Percentiles rank a stretch among this genome's conserved stretches.
Evolutionary conservation across 2,888 invertebrate genomes (phyloP).

Genomic region (Drosophila koepferae): DNA sequence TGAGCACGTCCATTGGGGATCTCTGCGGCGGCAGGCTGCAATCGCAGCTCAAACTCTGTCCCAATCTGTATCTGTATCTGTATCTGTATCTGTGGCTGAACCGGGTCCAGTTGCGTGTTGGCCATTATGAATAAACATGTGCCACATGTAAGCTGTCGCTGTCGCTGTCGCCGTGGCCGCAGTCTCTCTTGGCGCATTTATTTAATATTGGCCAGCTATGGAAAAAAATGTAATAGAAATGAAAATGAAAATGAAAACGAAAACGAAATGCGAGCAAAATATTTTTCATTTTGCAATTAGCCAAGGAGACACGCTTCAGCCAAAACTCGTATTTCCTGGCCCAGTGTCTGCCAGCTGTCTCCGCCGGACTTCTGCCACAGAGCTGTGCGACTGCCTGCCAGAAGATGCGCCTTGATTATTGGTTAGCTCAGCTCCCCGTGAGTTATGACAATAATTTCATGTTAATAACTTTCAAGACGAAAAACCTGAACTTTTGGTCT

Average conservation of each 20-base stretch:
- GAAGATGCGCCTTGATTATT: conserved; percentile 51
- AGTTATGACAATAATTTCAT: conserved; percentile 67
- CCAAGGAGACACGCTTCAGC: conserved; percentile 65
- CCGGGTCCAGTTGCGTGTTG: conserved; percentile 52
- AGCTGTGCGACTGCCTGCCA: conserved; percentile 16
- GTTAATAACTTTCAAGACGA: conserved; percentile 37
- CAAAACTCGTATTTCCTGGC: conserved; percentile 59
- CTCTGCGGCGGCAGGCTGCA: conserved; percentile 26
- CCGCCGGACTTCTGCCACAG: conserved; percentile 11
- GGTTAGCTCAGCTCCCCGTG: conserved; percentile 31
- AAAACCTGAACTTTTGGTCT: conserved; percentile 50
- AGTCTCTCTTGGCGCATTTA: conserved; percentile 25
- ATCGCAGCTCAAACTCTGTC: not conserved
- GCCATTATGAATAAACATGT: conserved; percentile 74
- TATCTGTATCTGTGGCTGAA: not conserved
- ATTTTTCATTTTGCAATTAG: conserved; percentile 67
- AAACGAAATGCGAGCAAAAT: conserved; percentile 50
- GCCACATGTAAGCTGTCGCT: conserved; percentile 63
- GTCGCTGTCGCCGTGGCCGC: not conserved
- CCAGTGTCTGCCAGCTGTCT: conserved; percentile 20
- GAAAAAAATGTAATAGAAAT: conserved; percentile 53
- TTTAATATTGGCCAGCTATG: conserved; percentile 53
- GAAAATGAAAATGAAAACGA: conserved; percentile 41
- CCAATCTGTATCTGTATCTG: not conserved
- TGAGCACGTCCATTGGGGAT: conserved; percentile 43